phyloP scores from a whole-genome alignment of 2,113 vertebrate genomes.

The Perca fluviatilis region DNA sequence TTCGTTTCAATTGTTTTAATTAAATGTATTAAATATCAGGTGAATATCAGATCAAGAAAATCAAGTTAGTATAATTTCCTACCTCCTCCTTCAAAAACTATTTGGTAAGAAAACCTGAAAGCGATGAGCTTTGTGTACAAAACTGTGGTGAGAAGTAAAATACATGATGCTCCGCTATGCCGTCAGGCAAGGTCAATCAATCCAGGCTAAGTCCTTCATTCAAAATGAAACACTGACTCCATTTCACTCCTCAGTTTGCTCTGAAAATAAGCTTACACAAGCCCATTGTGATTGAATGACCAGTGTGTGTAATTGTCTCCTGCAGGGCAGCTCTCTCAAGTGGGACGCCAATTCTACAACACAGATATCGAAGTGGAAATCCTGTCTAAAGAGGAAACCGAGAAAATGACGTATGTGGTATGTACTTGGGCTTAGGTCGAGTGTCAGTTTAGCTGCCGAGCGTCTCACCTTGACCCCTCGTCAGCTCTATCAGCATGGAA shows the following conservation, averaged over 20 bases:
- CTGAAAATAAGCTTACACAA: not conserved
- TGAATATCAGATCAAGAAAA: not conserved
- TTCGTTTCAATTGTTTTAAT: not conserved
- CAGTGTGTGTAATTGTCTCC: slow-evolving; percentile 14
- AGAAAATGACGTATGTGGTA: slow-evolving; percentile 86
- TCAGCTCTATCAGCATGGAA: slow-evolving; percentile 14
- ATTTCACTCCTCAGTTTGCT: not conserved
- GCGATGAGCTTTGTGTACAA: not conserved
- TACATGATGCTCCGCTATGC: not conserved
- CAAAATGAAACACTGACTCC: not conserved
- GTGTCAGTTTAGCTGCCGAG: not conserved
- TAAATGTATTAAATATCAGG: not conserved
- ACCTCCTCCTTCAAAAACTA: too few species aligned
- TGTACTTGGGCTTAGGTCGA: slow-evolving; percentile 19
- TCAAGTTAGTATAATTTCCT: too few species aligned
- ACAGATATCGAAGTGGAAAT: slow-evolving; percentile 86
- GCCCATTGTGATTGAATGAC: not conserved
- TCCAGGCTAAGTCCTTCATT: not conserved
- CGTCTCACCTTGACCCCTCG: slow-evolving; percentile 9
- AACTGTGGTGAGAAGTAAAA: not conserved
- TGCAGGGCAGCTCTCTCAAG: slow-evolving; percentile 84
- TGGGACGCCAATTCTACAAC: slow-evolving; percentile 86
- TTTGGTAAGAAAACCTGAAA: not conserved
- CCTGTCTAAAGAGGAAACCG: slow-evolving; percentile 85
- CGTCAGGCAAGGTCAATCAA: not conserved